Conservation (phyloP, 2,888 invertebrate species). For the Helicoverpa assulta region DNA sequence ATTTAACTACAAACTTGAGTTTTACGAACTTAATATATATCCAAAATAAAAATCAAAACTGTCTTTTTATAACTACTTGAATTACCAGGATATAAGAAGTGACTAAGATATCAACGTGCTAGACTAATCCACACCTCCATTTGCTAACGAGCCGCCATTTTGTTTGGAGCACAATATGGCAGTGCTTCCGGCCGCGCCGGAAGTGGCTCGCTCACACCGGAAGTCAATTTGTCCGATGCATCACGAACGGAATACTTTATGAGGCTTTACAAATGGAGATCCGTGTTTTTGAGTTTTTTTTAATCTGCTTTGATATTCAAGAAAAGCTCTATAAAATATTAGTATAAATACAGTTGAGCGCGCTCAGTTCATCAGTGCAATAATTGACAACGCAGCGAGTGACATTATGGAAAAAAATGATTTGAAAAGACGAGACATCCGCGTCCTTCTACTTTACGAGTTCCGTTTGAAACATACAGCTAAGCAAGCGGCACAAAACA, state of each 20-base stretch:
- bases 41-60: too few species aligned
- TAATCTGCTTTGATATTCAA: slow-evolving; percentile 1
- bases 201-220: slow-evolving; percentile 71
- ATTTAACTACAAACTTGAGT: too few species aligned
- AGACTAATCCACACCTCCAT: slow-evolving; percentile 44
- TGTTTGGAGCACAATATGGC: slow-evolving; percentile 69
- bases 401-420: too few species aligned
- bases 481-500: too few species aligned
- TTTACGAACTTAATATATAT: too few species aligned
- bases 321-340: too few species aligned
- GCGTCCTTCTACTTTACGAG: too few species aligned
- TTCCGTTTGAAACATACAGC: too few species aligned
- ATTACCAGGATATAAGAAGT: not conserved
- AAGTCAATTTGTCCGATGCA: slow-evolving; percentile 70
- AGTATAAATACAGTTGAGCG: too few species aligned
- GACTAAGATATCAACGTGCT: slow-evolving; percentile 5
- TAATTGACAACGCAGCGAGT: too few species aligned
- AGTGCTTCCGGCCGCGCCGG: slow-evolving; percentile 66
- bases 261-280: slow-evolving; percentile 46
- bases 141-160: slow-evolving; percentile 59
- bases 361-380: too few species aligned
- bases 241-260: slow-evolving; percentile 65
- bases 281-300: slow-evolving; percentile 27
- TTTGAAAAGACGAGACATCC: too few species aligned
- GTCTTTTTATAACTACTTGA: not conserved